These are phyloP conservation scores for Panagrolaimus sp. DNA, from an alignment of 1,140 invertebrate species.

Conservation along the genomic window DNA sequence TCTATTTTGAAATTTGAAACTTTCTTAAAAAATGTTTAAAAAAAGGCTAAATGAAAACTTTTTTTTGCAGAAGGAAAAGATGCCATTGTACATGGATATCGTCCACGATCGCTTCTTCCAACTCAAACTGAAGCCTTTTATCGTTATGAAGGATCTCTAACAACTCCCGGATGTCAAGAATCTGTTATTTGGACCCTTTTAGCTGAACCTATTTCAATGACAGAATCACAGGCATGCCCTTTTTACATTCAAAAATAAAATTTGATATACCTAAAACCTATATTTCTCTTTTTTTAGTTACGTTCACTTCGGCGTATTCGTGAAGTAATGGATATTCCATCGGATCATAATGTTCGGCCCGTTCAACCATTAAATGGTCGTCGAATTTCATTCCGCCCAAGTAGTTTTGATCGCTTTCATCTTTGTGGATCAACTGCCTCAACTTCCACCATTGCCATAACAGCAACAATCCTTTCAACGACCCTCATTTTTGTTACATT, in stretches of 20 bases:
- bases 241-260: conserved; percentile 19
- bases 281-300: not conserved
- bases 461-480: not conserved
- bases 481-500: too few relatives aligned
- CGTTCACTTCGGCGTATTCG: conserved; percentile 35
- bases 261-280: conserved; percentile 10
- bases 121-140: conserved; percentile 62
- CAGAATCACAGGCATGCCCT: conserved; percentile 41
- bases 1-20: too few relatives aligned
- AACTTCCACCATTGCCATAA: not conserved
- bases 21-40: conserved; percentile 14
- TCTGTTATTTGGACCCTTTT: conserved; percentile 84
- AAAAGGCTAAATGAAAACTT: conserved; percentile 25
- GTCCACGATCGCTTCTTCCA: conserved; percentile 44
- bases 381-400: conserved; percentile 46
- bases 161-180: conserved; percentile 83
- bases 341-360: conserved; percentile 50
- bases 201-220: conserved; percentile 62
- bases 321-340: conserved; percentile 16
- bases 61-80: conserved; percentile 11
- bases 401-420: conserved; percentile 37
- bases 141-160: conserved; percentile 78
- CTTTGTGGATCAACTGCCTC: conserved; percentile 35
- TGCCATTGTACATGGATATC: conserved; percentile 27
- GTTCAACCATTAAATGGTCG: conserved; percentile 55